Conservation (phyloP, 2,888 invertebrate genomes). For the Tachina lurida region DNA sequence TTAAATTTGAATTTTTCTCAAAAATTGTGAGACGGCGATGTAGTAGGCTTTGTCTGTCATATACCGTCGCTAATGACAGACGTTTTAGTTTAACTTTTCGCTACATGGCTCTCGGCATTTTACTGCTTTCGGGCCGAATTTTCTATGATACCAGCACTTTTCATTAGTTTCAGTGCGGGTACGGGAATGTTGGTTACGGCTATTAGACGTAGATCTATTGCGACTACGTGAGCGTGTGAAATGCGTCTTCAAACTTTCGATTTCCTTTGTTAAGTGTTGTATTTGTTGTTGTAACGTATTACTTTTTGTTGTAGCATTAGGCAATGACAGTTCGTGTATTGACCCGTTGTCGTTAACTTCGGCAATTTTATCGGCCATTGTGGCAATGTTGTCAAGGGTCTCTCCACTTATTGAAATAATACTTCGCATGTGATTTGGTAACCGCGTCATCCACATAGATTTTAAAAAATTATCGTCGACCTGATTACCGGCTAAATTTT, state of each 20-base stretch:
- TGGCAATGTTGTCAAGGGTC: neutral
- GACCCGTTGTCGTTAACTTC: neutral
- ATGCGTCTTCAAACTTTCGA: neutral
- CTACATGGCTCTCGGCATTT: conserved; percentile 1
- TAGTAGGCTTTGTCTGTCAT: neutral
- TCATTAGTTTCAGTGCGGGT: neutral
- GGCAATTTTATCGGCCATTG: neutral
- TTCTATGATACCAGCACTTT: neutral
- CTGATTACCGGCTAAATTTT: too few species aligned
- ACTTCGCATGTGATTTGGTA: conserved; percentile 18
- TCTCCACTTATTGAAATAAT: conserved; percentile 10
- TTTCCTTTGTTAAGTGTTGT: neutral
- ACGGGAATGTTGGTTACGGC: neutral
- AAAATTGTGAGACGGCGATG: too few species aligned
- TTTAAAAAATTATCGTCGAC: too few species aligned
- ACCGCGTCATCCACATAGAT: neutral
- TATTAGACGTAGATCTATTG: neutral
- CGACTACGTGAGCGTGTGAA: neutral
- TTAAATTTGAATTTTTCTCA: too few species aligned
- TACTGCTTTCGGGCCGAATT: neutral
- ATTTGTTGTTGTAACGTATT: neutral
- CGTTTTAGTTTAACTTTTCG: neutral
- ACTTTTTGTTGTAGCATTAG: neutral
- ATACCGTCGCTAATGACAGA: neutral
- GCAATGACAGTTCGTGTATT: neutral